Percentiles rank a stretch among this genome's conserved stretches.
phyloP scores from a whole-genome alignment of 2,797 vertebrate species.

The Galagoides demidoff region DNA sequence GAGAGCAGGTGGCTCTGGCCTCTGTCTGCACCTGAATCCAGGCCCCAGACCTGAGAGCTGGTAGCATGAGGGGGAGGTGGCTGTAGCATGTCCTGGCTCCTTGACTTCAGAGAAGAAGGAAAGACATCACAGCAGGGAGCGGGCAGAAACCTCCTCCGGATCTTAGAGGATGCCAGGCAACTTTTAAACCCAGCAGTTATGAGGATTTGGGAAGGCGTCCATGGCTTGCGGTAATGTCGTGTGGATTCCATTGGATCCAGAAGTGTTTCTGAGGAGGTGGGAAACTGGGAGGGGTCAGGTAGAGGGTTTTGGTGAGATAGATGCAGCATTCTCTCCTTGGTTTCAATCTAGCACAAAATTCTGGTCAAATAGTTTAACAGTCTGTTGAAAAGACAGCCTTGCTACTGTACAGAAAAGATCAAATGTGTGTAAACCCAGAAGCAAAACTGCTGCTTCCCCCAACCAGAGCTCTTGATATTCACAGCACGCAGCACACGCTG shows the following conservation, averaged over 20 bases:
- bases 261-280: neutral
- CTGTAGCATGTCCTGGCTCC: too few species aligned
- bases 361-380: neutral
- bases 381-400: neutral
- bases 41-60: neutral
- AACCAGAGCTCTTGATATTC: neutral
- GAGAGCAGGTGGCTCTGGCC: neutral
- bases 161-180: too few species aligned
- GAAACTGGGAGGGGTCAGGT: accelerated
- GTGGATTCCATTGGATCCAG: neutral
- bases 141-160: neutral
- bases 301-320: neutral
- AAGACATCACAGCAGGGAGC: neutral
- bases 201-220: neutral
- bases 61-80: accelerated
- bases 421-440: neutral
- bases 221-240: accelerated
- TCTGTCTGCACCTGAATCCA: neutral
- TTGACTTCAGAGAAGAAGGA: neutral
- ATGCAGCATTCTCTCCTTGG: neutral
- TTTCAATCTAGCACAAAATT: neutral
- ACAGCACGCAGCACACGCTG: neutral
- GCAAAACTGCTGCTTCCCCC: neutral
- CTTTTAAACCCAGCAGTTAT: neutral
- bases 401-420: neutral